phyloP scores from a whole-genome alignment of 2,888 invertebrate genomes.

The Macrophya alboannulata region DNA sequence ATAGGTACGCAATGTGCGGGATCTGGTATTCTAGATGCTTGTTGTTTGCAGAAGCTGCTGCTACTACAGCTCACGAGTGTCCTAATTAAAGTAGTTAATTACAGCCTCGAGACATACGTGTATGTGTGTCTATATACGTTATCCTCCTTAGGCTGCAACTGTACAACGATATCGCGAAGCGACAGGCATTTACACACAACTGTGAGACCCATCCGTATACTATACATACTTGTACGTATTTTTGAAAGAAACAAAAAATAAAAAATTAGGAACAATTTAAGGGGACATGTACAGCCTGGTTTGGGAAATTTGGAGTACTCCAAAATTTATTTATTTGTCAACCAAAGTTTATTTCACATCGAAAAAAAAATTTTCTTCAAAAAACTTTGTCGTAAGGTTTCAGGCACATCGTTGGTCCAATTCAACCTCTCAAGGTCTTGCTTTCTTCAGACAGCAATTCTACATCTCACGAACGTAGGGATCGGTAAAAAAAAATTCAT shows the following conservation, averaged over 20 bases:
- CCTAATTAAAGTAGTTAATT: conserved; percentile 68
- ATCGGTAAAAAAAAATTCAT: too few species aligned
- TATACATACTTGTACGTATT: background rate
- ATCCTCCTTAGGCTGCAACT: background rate
- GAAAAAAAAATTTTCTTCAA: background rate
- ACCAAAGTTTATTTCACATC: too few species aligned
- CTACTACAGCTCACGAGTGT: conserved; percentile 58
- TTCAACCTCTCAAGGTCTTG: too few species aligned
- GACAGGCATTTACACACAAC: background rate
- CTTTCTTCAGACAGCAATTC: too few species aligned
- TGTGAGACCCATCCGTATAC: background rate
- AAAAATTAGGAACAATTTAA: too few species aligned
- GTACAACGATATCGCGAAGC: conserved; percentile 23
- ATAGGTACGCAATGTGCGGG: conserved; percentile 54
- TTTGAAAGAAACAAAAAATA: background rate
- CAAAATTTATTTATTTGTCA: too few species aligned
- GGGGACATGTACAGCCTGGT: too few species aligned
- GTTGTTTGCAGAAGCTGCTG: conserved; percentile 64
- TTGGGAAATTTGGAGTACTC: too few species aligned
- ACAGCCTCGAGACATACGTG: conserved; percentile 47
- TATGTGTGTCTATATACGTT: background rate
- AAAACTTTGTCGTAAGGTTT: too few species aligned
- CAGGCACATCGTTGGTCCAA: too few species aligned
- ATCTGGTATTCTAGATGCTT: conserved; percentile 60
- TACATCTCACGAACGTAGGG: too few species aligned